Conservation (phyloP, 2,113 vertebrate species). For the Puffinus mauretanicus region DNA sequence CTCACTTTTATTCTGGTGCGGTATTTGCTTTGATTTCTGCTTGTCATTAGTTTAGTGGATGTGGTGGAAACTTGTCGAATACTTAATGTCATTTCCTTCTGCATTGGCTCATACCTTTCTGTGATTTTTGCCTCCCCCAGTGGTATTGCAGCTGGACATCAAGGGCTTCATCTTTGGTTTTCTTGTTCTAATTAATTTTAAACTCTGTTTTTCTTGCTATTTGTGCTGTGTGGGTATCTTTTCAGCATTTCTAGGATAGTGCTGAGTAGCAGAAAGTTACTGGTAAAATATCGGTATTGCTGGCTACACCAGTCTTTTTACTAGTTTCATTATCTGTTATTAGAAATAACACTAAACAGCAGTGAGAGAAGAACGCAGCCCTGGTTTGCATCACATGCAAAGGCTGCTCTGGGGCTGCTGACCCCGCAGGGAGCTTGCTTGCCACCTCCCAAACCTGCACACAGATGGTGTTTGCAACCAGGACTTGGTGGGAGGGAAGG, state of each 20-base stretch:
- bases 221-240: not conserved
- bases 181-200: not conserved
- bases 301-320: not conserved
- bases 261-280: not conserved
- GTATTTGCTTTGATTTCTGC: constrained; percentile 14
- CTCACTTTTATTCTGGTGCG: not conserved
- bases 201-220: not conserved
- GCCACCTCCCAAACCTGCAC: fast-evolving
- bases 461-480: fast-evolving
- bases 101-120: not conserved
- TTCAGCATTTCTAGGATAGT: not conserved
- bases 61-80: not conserved
- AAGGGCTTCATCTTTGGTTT: not conserved
- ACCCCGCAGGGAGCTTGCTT: not conserved
- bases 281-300: not conserved
- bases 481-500: not conserved
- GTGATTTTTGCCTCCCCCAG: not conserved
- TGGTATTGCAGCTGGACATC: not conserved
- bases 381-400: fast-evolving
- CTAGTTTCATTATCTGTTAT: not conserved
- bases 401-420: not conserved
- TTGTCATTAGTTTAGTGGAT: not conserved
- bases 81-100: not conserved
- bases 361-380: fast-evolving
- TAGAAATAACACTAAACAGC: not conserved